Conservation (phyloP, 2,113 vertebrate genomes). For the Spheniscus mendiculus region DNA sequence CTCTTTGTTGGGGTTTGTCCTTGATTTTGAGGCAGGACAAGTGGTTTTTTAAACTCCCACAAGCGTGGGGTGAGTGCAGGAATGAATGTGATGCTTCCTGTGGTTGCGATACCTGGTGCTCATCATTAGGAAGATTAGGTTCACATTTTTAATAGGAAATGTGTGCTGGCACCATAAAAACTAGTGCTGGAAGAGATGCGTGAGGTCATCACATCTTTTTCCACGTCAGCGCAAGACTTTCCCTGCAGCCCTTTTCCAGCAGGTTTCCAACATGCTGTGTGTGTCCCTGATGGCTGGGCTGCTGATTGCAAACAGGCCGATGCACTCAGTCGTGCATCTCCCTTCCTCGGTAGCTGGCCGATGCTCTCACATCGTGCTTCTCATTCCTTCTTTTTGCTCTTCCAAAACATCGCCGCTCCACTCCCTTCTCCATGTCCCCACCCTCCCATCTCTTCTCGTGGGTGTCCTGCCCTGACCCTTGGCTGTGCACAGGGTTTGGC, state of each 20-base stretch:
- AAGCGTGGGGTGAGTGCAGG: neutral
- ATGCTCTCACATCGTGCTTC: neutral
- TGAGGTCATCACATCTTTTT: neutral
- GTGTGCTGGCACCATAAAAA: rapidly evolving
- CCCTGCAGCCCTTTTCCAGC: neutral
- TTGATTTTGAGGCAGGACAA: neutral
- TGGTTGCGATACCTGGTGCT: neutral
- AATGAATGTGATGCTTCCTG: neutral
- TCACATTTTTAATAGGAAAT: neutral
- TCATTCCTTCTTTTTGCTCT: neutral
- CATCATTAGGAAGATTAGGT: neutral
- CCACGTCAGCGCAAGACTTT: neutral
- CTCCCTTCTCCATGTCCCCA: neutral
- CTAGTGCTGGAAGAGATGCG: neutral
- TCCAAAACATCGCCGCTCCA: neutral
- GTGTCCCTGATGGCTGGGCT: rapidly evolving
- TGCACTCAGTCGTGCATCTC: rapidly evolving
- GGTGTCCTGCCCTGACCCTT: neutral
- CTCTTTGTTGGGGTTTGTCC: neutral
- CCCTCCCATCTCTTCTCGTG: neutral
- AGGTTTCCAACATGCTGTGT: neutral
- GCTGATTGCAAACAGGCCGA: neutral
- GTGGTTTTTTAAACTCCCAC: neutral
- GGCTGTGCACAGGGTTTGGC: neutral
- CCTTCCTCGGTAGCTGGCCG: neutral